These are phyloP conservation scores for Leptinotarsa tumamoca DNA, from an alignment of 2,888 invertebrate species.

Conservation along the genomic window DNA sequence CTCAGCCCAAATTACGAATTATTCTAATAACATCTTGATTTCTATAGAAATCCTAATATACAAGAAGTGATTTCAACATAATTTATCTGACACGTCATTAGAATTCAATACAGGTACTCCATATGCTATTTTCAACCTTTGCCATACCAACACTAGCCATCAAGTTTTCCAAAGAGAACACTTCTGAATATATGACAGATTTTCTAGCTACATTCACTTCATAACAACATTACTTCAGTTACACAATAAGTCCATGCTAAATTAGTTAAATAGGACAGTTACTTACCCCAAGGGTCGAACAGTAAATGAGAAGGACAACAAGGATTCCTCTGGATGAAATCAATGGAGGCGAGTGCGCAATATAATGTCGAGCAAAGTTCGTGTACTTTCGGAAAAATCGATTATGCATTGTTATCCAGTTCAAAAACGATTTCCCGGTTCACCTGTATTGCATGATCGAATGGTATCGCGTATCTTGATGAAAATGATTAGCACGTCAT, in stretches of 20 bases:
- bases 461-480: background rate
- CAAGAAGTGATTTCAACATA: no score
- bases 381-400: constrained; percentile 29
- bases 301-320: constrained; percentile 43
- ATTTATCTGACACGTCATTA: no score
- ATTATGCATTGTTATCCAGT: constrained; percentile 25
- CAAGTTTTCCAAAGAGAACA: background rate
- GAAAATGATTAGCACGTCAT: no score
- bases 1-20: no score
- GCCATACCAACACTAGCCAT: no score
- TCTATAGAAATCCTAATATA: no score
- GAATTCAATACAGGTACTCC: no score
- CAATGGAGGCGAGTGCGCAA: constrained; percentile 53
- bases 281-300: constrained; percentile 53
- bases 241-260: constrained; percentile 6
- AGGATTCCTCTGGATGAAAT: constrained; percentile 47
- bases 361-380: constrained; percentile 36
- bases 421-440: constrained; percentile 1
- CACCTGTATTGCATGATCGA: background rate
- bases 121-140: no score
- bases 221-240: background rate
- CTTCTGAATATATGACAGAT: background rate
- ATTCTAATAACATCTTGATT: no score
- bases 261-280: constrained; percentile 18
- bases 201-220: background rate